These are phyloP conservation scores for Graptemys geographica DNA, from an alignment of 2,797 vertebrate species.

Conservation along the genomic window DNA sequence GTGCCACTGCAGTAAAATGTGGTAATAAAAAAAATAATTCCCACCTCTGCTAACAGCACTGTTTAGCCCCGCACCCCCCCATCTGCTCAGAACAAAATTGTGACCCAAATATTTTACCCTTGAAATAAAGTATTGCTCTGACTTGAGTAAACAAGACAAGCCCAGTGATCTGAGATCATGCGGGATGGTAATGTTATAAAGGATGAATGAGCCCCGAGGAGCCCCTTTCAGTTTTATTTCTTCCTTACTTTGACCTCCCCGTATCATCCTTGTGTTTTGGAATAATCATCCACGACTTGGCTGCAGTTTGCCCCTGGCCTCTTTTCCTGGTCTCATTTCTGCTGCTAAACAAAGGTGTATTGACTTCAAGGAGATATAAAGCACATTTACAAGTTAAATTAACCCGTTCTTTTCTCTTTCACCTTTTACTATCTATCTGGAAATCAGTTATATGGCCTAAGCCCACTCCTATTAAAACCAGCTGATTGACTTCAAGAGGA, in stretches of 20 bases:
- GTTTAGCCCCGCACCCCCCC: background rate
- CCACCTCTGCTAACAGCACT: background rate
- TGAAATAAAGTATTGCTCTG: background rate
- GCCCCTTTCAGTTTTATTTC: background rate
- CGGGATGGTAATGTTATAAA: background rate
- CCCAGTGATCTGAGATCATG: background rate
- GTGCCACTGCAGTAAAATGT: conserved; percentile 8
- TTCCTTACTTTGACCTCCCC: background rate
- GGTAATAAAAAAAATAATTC: conserved; percentile 32
- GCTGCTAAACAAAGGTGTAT: background rate
- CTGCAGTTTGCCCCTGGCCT: background rate
- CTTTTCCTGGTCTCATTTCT: background rate
- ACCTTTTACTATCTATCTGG: background rate
- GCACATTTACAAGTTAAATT: background rate
- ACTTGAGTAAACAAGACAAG: conserved; percentile 11
- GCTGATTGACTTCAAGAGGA: background rate
- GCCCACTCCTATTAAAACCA: background rate
- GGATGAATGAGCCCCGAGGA: conserved; percentile 25
- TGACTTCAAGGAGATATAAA: background rate
- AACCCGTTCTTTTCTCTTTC: background rate
- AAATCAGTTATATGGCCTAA: background rate
- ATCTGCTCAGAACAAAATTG: conserved; percentile 1
- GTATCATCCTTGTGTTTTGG: background rate
- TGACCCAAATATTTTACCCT: conserved; percentile 35
- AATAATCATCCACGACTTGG: accelerated